Evolutionary conservation across 2,888 invertebrate species (phyloP), one percentile per base, ranked within the genome.

Genomic region (Ichneumon xanthorius): DNA sequence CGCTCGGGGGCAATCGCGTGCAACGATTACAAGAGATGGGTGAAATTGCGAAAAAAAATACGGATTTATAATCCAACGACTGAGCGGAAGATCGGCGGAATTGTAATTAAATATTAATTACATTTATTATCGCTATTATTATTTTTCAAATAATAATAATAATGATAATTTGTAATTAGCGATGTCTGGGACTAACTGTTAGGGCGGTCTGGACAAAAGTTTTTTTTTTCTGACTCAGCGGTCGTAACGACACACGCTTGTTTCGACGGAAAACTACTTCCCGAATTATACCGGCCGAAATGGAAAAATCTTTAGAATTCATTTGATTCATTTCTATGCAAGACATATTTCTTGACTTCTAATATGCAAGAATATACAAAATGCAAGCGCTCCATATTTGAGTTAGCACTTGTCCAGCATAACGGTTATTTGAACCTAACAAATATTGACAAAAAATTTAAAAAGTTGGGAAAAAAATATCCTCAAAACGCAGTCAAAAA

Each of bases 1-100:
- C 37, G 53, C 19, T 53, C 70, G n/a, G 40, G 58, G 45, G 45
- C 37, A 40, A 48, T 84, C 89, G 91, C 82, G 88, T 91, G 79
- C 91, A 85, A 89, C 67, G 45, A 50, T 61, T 16, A 45, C n/a
- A 50, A 50, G 45, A 50, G 26, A 40, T 14, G 50, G 45, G 50
- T 48, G 50, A 7, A 70, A 70, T 70, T 70, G 45, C 22, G 45
- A 70, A 70, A 61, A 61, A 61, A 61, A 61, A 6, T 14, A 70
- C 37, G 70, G 50, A 70, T 26, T 48, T n/a, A 16, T 40, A 30
- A 37, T 22, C 50, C 68, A 33, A 45, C 63, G 77, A 33, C 61
- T 30, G 61, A 61, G 55, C 82, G 75, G 14, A 76, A 80, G 37
- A 75, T 50, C 26, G 72, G 81, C 30, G 40, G 61, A 7, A 76